These are phyloP conservation scores for Sigmodon hispidus DNA, from an alignment of 2,113 vertebrate genomes.

Conservation along the genomic window DNA sequence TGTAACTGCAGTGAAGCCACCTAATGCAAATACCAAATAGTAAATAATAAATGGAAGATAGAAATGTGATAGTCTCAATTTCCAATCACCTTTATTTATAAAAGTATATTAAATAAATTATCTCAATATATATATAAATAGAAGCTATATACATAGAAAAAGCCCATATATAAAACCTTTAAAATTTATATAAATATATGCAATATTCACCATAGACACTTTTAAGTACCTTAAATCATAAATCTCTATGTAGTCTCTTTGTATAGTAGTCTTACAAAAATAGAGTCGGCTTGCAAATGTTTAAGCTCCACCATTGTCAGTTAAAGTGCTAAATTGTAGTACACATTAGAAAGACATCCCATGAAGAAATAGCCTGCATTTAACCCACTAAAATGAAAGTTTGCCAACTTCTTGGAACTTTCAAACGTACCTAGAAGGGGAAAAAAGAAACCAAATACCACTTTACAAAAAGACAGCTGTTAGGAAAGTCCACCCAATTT, in stretches of 20 bases:
- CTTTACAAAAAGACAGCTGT: neutral
- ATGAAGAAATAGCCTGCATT: constrained; percentile 24
- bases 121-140: constrained; percentile 86
- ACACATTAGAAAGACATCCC: constrained; percentile 60
- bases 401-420: constrained; percentile 31
- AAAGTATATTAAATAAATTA: constrained; percentile 88
- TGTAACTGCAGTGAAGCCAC: neutral
- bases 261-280: constrained; percentile 71
- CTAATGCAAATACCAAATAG: neutral
- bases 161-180: constrained; percentile 79
- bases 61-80: constrained; percentile 38
- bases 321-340: constrained; percentile 82
- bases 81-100: constrained; percentile 88
- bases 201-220: constrained; percentile 71
- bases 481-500: constrained; percentile 26
- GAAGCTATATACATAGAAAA: constrained; percentile 86
- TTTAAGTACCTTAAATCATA: constrained; percentile 77
- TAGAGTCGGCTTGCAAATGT: constrained; percentile 62
- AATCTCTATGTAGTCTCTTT: constrained; percentile 72
- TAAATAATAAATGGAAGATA: constrained; percentile 32
- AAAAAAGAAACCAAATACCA: constrained; percentile 3
- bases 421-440: neutral
- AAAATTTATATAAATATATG: constrained; percentile 81
- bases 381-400: constrained; percentile 40
- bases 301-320: constrained; percentile 70